Conservation (phyloP, 2,888 invertebrate genomes). For the Caenorhabditis afra region DNA sequence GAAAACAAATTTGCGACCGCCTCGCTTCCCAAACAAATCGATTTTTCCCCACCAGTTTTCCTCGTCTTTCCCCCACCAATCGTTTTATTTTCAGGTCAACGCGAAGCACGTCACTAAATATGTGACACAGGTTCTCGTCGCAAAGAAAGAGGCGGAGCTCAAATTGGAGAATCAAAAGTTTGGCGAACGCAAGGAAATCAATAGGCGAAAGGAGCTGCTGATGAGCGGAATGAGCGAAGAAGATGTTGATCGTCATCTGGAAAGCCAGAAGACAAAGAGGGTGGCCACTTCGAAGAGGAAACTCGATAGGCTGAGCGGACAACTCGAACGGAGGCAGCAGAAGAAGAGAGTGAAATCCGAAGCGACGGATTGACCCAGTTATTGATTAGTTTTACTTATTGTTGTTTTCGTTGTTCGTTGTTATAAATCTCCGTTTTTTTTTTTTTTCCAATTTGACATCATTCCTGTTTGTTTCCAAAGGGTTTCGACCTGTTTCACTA, state of each 20-base stretch:
- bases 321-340: constrained; percentile 25
- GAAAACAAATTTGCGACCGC: no score
- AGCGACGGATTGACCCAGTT: neutral
- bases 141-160: constrained; percentile 93
- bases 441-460: neutral
- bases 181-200: constrained; percentile 90
- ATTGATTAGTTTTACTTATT: neutral
- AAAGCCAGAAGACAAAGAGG: constrained; percentile 34
- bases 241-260: constrained; percentile 56
- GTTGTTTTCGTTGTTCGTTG: constrained; percentile 25
- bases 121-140: constrained; percentile 93
- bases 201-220: constrained; percentile 91
- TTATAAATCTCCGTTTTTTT: constrained; percentile 15
- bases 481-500: no score
- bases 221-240: constrained; percentile 82
- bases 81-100: constrained; percentile 82
- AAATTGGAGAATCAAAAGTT: constrained; percentile 83
- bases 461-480: neutral
- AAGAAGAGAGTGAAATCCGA: constrained; percentile 25
- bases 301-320: constrained; percentile 35
- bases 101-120: constrained; percentile 88
- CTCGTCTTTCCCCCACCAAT: neutral
- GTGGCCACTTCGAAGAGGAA: constrained; percentile 44
- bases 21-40: neutral
- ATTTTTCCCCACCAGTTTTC: constrained; percentile 6